These are phyloP conservation scores for Caenorhabditis panamensis DNA, from an alignment of 2,888 invertebrate genomes.

Conservation along the genomic window DNA sequence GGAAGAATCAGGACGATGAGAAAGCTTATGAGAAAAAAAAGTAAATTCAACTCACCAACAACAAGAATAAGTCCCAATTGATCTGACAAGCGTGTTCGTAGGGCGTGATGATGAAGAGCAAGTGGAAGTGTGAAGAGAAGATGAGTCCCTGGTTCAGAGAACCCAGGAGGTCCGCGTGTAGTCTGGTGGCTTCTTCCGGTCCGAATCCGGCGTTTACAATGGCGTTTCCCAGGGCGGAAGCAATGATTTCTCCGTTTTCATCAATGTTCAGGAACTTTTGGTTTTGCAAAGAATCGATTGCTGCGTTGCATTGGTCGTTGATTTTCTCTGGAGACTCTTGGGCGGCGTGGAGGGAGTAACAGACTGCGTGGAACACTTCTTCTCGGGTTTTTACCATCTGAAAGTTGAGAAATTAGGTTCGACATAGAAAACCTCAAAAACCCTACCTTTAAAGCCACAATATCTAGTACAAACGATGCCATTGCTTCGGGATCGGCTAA, in stretches of 20 bases:
- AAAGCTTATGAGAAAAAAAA: too few relatives aligned
- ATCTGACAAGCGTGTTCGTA: constrained; percentile 84
- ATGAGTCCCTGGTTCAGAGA: constrained; percentile 87
- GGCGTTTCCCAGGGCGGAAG: constrained; percentile 86
- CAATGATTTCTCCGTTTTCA: constrained; percentile 36
- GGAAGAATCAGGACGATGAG: constrained; percentile 47
- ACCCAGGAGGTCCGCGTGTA: constrained; percentile 87
- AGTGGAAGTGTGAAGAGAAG: constrained; percentile 89
- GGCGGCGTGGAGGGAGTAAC: constrained; percentile 62
- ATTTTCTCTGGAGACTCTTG: constrained; percentile 60
- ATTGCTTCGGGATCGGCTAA: constrained; percentile 54
- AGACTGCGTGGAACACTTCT: constrained; percentile 62
- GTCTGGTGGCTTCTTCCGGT: constrained; percentile 86
- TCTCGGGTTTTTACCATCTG: constrained; percentile 61
- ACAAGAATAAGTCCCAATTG: constrained; percentile 74
- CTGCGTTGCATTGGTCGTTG: constrained; percentile 11
- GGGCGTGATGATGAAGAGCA: constrained; percentile 91
- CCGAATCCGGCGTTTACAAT: constrained; percentile 92
- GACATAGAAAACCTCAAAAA: not conserved
- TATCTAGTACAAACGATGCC: constrained; percentile 71
- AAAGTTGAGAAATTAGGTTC: too few relatives aligned
- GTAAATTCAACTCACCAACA: constrained; percentile 31
- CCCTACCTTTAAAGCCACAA: constrained; percentile 69
- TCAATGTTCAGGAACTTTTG: constrained; percentile 53
- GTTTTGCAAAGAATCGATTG: constrained; percentile 38